phyloP scores from a whole-genome alignment of 1,140 invertebrate species.

The Cotesia typhae region DNA sequence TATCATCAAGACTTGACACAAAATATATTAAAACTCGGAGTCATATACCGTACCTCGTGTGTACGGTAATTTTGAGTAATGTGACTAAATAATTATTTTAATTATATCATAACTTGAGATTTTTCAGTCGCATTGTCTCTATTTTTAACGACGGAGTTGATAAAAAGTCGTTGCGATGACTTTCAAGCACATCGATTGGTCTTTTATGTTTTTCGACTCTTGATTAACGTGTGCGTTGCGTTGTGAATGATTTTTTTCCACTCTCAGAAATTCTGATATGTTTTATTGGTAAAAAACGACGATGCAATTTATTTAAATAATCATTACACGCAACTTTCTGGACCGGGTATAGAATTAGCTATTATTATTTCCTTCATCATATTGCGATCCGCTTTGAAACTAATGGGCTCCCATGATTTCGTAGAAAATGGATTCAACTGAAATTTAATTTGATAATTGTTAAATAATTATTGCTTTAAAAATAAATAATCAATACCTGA shows the following conservation, averaged over 20 bases:
- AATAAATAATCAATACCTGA: background rate
- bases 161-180: constrained; percentile 17
- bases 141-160: constrained; percentile 4
- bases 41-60: constrained; percentile 57
- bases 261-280: constrained; percentile 43
- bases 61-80: constrained; percentile 47
- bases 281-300: constrained; percentile 43
- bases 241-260: constrained; percentile 4
- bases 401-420: constrained; percentile 64
- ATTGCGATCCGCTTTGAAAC: constrained; percentile 63
- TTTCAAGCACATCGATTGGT: constrained; percentile 1
- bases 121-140: background rate
- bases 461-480: background rate
- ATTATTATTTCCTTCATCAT: constrained; percentile 71
- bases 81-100: constrained; percentile 3
- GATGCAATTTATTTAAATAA: constrained; percentile 41
- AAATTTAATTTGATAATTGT: constrained; percentile 31
- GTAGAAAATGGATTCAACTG: constrained; percentile 65
- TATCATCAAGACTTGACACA: constrained; percentile 57
- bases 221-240: constrained; percentile 41
- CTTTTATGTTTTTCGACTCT: background rate
- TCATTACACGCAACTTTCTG: constrained; percentile 78
- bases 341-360: constrained; percentile 77
- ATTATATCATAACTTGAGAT: background rate
- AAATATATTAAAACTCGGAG: constrained; percentile 62